phyloP scores from a whole-genome alignment of 2,888 invertebrate genomes.

The Seladonia tumulorum region DNA sequence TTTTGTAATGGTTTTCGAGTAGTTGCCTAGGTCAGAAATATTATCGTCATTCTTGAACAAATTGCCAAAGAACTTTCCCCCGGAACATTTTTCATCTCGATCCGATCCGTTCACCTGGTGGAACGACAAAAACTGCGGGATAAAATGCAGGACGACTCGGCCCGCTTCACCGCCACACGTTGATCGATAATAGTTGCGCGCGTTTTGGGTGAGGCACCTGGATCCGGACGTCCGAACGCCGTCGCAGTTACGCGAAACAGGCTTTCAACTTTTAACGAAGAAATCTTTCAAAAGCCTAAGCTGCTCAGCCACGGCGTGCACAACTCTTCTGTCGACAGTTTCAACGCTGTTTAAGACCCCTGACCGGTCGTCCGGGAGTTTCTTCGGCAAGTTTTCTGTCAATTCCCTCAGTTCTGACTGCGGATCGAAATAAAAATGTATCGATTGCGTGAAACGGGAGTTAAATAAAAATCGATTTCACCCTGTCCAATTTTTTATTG shows the following conservation, averaged over 20 bases:
- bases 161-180: neutral
- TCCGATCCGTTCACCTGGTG: neutral
- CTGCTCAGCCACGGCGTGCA: neutral
- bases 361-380: neutral
- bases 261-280: neutral
- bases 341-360: neutral
- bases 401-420: neutral
- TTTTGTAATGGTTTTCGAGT: neutral
- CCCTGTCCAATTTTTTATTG: too few relatives aligned
- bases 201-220: neutral
- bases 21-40: neutral
- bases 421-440: too few relatives aligned
- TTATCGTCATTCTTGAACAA: neutral
- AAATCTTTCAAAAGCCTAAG: neutral
- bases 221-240: neutral
- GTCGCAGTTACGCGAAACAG: neutral
- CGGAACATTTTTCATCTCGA: neutral
- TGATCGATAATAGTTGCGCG: slow-evolving; percentile 46
- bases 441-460: too few relatives aligned
- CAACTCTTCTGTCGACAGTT: neutral
- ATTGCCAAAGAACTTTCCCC: neutral
- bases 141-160: slow-evolving; percentile 18
- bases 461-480: too few relatives aligned
- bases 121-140: neutral
- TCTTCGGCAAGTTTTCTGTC: neutral